Percentiles rank a stretch among this genome's conserved stretches.
phyloP scores from a whole-genome alignment of 2,888 invertebrate species.

The Monopis laevigella region DNA sequence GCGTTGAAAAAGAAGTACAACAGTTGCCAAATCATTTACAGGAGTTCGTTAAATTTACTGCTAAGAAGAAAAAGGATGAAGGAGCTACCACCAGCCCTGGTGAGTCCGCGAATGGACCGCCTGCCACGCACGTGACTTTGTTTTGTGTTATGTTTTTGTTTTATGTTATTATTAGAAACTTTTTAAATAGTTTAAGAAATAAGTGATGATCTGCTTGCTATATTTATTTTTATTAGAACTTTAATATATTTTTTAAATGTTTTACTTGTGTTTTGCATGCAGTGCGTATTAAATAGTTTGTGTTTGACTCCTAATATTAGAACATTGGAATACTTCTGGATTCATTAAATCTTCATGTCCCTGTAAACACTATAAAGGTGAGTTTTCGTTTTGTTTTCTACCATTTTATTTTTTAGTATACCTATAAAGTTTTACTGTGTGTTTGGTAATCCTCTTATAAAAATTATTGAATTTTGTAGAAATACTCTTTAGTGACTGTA shows the following conservation, averaged over 20 bases:
- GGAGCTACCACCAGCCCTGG: slow-evolving; percentile 64
- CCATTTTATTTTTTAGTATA: too few relatives aligned
- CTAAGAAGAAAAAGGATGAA: slow-evolving; percentile 53
- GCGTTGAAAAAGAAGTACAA: slow-evolving; percentile 67
- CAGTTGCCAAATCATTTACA: slow-evolving; percentile 80
- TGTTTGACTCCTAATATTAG: not conserved
- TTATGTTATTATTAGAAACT: slow-evolving; percentile 48
- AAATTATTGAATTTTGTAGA: too few relatives aligned
- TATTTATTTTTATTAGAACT: not conserved
- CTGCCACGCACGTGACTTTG: slow-evolving; percentile 58
- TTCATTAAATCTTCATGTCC: not conserved
- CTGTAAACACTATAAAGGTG: too few relatives aligned
- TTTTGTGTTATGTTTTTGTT: slow-evolving; percentile 57
- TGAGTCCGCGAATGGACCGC: slow-evolving; percentile 47
- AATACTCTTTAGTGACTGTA: too few relatives aligned
- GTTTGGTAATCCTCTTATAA: too few relatives aligned
- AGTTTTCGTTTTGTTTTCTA: too few relatives aligned
- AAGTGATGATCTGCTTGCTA: slow-evolving; percentile 28
- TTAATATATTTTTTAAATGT: not conserved
- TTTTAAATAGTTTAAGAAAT: slow-evolving; percentile 43
- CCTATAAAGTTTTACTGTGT: too few relatives aligned
- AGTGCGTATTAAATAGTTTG: not conserved
- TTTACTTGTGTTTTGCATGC: slow-evolving; percentile 11
- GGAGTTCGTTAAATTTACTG: slow-evolving; percentile 77
- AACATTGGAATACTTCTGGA: not conserved